Base-by-base conservation (phyloP, 2,888 invertebrate species). In the Iselma pallidipennis region DNA sequence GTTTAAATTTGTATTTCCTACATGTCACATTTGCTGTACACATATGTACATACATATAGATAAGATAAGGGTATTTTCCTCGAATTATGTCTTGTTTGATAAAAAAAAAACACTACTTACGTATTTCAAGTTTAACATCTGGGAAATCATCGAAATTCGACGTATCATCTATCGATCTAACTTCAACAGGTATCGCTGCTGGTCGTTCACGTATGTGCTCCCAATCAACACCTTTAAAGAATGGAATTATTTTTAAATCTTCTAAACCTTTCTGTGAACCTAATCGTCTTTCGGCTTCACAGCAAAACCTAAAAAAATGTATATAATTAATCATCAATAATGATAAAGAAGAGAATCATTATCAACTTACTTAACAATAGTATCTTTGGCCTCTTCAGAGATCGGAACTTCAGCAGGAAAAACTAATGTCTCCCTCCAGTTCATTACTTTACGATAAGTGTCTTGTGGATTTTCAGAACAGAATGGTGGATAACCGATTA, bases 121-220 rank as follows among this genome's bases (percentile, higher is more conserved):
- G 96, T 85, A 98, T 96, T 86, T 96, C 95, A 72, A 98, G 88
- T 81, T 98, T 98, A 76, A 97, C 97, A 83, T 99, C 98, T 5
- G 98, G 98, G 87, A 99, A 99, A 77, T 99, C 99, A 84, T 99
- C 99, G 82, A 99, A 99, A 85, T 99, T 99, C 70, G 98, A 98
- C 48, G 99, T 99, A 83, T 99, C 99, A 82, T 99, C 99, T 75
- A 99, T 99, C 71, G 98, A 97, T 81, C 94, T 93, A 62, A 99
- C 97, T 80, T 97, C 96, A 23, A 99, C 96, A 51, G 95, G 91
- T 82, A 98, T 98, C 74, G 98, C 98, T 65, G 99, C 96, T 54
- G 99, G 99, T 60, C 98, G 88, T 81, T 99, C 98, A 66, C 98
- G 88, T 77, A 99, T 98, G 83, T 99, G 98, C 76, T 94, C 96